Percentiles rank a stretch among this genome's conserved stretches.
These are phyloP conservation scores for Tetropium fuscum DNA, from an alignment of 2,888 invertebrate genomes.

Conservation along the genomic window DNA sequence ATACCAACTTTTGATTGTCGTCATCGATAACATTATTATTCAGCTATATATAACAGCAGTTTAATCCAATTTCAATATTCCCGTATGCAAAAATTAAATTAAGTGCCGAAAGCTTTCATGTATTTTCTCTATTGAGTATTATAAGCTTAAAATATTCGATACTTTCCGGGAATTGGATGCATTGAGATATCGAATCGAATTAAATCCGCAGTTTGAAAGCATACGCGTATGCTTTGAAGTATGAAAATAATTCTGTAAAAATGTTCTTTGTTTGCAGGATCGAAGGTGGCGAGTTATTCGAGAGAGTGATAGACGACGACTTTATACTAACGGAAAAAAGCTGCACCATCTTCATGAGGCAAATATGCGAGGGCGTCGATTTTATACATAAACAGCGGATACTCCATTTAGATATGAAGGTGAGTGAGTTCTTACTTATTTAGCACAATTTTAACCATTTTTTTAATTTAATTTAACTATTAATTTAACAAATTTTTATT, in stretches of 20 bases:
- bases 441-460: not conserved
- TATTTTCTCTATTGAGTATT: too few species aligned
- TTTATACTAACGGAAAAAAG: slow-evolving; percentile 97
- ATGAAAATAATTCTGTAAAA: not conserved
- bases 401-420: slow-evolving; percentile 97
- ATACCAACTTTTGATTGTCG: too few species aligned
- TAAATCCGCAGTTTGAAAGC: not conserved
- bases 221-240: not conserved
- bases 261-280: slow-evolving; percentile 76
- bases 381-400: slow-evolving; percentile 97
- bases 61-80: too few species aligned
- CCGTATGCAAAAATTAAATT: too few species aligned
- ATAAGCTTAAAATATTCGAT: too few species aligned
- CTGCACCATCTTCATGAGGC: slow-evolving; percentile 96
- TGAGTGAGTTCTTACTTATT: slow-evolving; percentile 59
- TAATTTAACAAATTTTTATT: too few species aligned
- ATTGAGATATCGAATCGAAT: too few species aligned
- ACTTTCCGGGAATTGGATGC: not conserved
- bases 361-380: slow-evolving; percentile 97
- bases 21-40: too few species aligned
- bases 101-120: too few species aligned
- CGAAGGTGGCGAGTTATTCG: slow-evolving; percentile 98
- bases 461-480: too few species aligned
- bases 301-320: slow-evolving; percentile 98
- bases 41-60: too few species aligned